Base-by-base conservation (phyloP, 2,888 invertebrate genomes). In the Diploptera punctata region DNA sequence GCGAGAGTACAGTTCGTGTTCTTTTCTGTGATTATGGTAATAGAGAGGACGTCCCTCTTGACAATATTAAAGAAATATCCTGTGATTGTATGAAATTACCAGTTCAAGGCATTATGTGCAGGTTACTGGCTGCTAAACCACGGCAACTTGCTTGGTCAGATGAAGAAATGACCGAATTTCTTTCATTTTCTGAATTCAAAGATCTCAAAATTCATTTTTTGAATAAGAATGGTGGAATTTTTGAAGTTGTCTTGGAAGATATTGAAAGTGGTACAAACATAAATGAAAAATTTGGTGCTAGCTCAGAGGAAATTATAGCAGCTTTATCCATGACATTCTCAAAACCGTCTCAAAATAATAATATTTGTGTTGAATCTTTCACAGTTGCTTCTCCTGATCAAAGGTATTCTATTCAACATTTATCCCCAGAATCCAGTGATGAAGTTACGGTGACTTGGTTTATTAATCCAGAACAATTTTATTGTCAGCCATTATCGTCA, bases 371-470 rank as follows among this genome's bases (percentile, higher is more conserved):
- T 5, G 33, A 33, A 7, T 33, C 33, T 33, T 33, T 7, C 10
- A 5, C 33, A 29, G 2, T 57, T 54, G 81, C 87, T 9, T 76
- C 87, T 0, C 74, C 86, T 0, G 84, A 86, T 10, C 84, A 84
- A 0, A 81, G 84, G 0, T 90, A 88, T 82, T 70, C 76, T 0
- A 83, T 85, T 3, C 83, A 84, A 0, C 78, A 82, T 0, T 81
- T 90, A 2, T 84, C 86, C 21, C 80, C 84, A 0, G 88, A 87
- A 18, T 82, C 83, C 0, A 86, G 85, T 68, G 87, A 88, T 68
- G 86, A 88, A 71, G 85, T 91, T 0, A 84, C 86, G 1, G 86
- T 93, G 47, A 89, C 90, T 1, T 93, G 93, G 93, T 92, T 93
- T 79, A 87, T 90, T 70, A 90, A 90, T 74, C 93, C 93, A 0